Evolutionary conservation across 1,140 invertebrate genomes (phyloP).

Genomic region (Vanessa atalanta): DNA sequence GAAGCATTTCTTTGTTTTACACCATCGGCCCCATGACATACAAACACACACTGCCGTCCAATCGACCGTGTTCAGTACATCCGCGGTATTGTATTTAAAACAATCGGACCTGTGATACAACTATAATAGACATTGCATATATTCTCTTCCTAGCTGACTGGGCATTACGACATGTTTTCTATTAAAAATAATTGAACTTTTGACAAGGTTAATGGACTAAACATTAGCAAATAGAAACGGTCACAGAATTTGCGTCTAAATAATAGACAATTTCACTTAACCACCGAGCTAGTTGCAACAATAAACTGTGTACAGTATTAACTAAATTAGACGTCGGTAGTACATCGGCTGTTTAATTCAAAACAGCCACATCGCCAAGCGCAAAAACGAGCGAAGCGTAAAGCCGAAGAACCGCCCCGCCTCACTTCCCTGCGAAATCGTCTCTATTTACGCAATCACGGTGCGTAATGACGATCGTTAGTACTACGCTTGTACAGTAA

Average conservation of each 20-base stretch:
- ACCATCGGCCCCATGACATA: conserved; percentile 47
- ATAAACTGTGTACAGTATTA: conserved; percentile 29
- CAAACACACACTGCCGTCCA: conserved; percentile 36
- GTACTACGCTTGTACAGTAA: conserved; percentile 66
- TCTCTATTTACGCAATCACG: conserved; percentile 74
- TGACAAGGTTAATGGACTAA: neutral
- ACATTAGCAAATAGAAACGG: neutral
- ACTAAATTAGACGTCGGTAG: conserved; percentile 47
- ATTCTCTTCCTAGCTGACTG: conserved; percentile 5
- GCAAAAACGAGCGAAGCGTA: conserved; percentile 65
- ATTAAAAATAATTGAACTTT: neutral
- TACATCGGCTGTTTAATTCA: conserved; percentile 50
- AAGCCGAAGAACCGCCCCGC: conserved; percentile 60
- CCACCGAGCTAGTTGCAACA: conserved; percentile 20
- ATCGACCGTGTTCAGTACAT: conserved; percentile 45
- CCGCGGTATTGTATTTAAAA: conserved; percentile 34
- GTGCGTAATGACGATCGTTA: conserved; percentile 78
- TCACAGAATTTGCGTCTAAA: conserved; percentile 13
- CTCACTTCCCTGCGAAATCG: conserved; percentile 65
- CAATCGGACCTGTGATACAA: conserved; percentile 26
- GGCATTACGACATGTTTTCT: neutral
- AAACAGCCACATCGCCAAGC: conserved; percentile 64
- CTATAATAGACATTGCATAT: neutral
- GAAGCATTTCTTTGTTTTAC: conserved; percentile 51
- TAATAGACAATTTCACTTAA: conserved; percentile 26